Evolutionary conservation across 1,140 invertebrate genomes (phyloP), one percentile per base, ranked within the genome.

Genomic region (Oncopeltus fasciatus): DNA sequence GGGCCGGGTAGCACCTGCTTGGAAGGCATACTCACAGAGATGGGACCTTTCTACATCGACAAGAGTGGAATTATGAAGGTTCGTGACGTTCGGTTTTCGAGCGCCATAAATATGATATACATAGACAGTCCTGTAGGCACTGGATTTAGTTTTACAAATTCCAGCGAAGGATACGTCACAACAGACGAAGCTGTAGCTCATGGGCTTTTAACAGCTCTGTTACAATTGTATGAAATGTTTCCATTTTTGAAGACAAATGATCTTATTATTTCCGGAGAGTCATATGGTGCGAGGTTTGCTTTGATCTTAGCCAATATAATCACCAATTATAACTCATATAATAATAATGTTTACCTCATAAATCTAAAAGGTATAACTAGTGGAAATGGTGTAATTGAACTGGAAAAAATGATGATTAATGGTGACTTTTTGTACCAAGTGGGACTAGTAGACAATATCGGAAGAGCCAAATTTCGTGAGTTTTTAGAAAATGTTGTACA

Each of bases 111-210:
- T 69, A 69, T 93, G 28, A 76, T 93, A 18, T 93, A 88, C 68
- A 86, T 94, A 60, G 91, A 94, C 70, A 92, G 90, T 72, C 91
- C 90, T 8, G 89, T 90, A 46, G 88, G 87, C 2, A 86, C 87
- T 20, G 86, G 86, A 1, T 89, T 81, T 66, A 88, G 86, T 69
- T 88, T 86, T 65, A 87, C 85, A 0, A 77, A 81, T 20, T 16
- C 14, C 24, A 31, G 81, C 4, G 73, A 72, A 51, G 85, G 86
- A 1, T 88, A 85, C 69, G 83, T 81, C 1, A 77, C 67, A 9
- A 81, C 85, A 69, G 79, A 88, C 71, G 78, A 75, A 1, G 75
- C 82, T 66, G 81, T 89, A 1, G 85, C 83, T 0, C 73, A 78
- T 47, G 78, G 88, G 68, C 65, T 88, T 0, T 81, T 86, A 64